These are phyloP conservation scores for Venustoraphidia nigricollis DNA, from an alignment of 2,888 invertebrate species.

Conservation along the genomic window DNA sequence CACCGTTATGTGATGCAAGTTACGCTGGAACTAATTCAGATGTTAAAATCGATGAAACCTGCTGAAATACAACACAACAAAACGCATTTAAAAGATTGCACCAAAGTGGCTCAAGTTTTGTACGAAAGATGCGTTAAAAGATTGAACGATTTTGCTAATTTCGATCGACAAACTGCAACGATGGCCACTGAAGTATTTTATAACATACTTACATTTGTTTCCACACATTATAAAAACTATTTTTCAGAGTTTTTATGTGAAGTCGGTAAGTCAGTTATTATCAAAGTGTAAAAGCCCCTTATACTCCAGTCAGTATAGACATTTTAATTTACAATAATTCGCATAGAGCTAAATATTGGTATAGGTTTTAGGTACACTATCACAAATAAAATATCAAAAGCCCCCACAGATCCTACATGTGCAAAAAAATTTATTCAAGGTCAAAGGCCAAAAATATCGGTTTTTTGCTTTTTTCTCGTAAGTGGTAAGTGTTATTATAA, in stretches of 20 bases:
- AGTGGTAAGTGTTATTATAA: too few species aligned
- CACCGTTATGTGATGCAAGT: conserved; percentile 38
- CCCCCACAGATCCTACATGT: too few species aligned
- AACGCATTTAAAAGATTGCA: conserved; percentile 20
- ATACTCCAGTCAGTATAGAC: too few species aligned
- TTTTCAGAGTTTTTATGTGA: conserved; percentile 26
- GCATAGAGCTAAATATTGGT: too few species aligned
- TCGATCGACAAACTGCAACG: conserved; percentile 37
- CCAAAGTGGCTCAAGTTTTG: conserved; percentile 24
- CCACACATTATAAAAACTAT: conserved; percentile 22
- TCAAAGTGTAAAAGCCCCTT: background rate
- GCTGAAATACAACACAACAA: conserved; percentile 19
- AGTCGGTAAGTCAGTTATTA: conserved; percentile 23
- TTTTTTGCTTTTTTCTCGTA: too few species aligned
- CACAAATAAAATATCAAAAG: too few species aligned
- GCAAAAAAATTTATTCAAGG: too few species aligned
- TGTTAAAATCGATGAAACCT: conserved; percentile 23
- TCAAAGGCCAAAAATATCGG: too few species aligned
- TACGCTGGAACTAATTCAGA: conserved; percentile 26
- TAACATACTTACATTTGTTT: conserved; percentile 25
- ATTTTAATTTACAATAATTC: too few species aligned
- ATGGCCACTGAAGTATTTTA: conserved; percentile 43
- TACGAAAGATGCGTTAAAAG: conserved; percentile 30
- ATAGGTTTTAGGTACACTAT: too few species aligned
- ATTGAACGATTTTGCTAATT: conserved; percentile 36